Base-by-base conservation (phyloP, 2,888 invertebrate species). In the Xestia ashworthii region DNA sequence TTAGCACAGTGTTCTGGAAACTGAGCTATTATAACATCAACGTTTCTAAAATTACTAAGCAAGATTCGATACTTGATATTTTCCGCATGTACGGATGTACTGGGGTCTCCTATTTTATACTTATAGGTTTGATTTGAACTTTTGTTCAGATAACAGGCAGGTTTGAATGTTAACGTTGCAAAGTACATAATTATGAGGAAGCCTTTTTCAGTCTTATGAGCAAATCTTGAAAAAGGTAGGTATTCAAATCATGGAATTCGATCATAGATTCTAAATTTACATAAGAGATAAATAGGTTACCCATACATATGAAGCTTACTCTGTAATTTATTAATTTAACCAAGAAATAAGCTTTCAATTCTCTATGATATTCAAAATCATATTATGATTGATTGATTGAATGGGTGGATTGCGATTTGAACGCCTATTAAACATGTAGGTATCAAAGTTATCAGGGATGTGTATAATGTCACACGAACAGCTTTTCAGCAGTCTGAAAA, bases 1-100 rank as follows among this genome's bases (percentile, higher is more conserved):
- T 70, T 71, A 85, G 78, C 72, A 58, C 82, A 79, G 69, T 77
- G 73, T 77, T 88, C 78, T 77, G 65, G 76, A 84, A 88, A 86
- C 80, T 80, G 66, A 80, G 84, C 76, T 86, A 71, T 78, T 78
- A 78, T 80, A 83, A 83, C 78, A 85, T 80, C 69, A 76, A 76
- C 80, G 74, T 44, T 64, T 84, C 87, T 83, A 87, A 88, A 88
- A 86, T 84, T 79, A 84, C 74, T 65, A 50, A 71, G 41, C 68
- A 74, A 66, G 53, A 70, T 74, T 81, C 55, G 77, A 84, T 77
- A 72, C 69, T 44, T n/a, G 41, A 73, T 74, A 80, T 77, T 80
- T 75, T 71, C 55, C 62, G 19, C 58, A 38, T 81, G 44, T 58
- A 76, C 76, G 55, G 38, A 62, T 58, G 53, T 62, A 55, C 16